These are phyloP conservation scores for Tanytarsus gracilentus DNA, from an alignment of 2,888 invertebrate species.

Conservation along the genomic window DNA sequence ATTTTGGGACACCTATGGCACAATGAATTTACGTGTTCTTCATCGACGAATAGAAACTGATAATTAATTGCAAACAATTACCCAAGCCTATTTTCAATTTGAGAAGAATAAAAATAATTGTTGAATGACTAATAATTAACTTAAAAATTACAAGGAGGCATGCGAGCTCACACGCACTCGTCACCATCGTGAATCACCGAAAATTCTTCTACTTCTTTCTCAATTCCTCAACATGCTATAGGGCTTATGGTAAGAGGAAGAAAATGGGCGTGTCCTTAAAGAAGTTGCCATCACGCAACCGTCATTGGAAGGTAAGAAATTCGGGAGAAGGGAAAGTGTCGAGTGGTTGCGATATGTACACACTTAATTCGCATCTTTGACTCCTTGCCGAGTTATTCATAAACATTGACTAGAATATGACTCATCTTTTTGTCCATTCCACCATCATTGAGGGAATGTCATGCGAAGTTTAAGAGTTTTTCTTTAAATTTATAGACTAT, in stretches of 20 bases:
- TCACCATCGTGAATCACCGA: not conserved
- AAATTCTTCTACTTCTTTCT: not conserved
- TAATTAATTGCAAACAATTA: constrained; percentile 17
- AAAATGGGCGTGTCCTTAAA: not conserved
- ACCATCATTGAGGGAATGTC: not conserved
- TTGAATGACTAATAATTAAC: too few species aligned
- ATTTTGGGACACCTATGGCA: not conserved
- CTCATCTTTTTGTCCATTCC: not conserved
- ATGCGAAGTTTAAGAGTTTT: not conserved
- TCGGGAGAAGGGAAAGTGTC: not conserved
- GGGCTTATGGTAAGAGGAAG: too few species aligned
- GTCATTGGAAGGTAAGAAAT: constrained; percentile 12
- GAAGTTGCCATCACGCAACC: constrained; percentile 13
- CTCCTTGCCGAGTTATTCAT: not conserved
- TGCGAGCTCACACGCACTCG: not conserved
- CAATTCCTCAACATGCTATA: too few species aligned
- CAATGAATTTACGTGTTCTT: constrained; percentile 12
- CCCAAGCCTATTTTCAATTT: not conserved
- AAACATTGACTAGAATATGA: constrained; percentile 4
- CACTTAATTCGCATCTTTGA: not conserved
- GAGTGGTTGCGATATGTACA: not conserved
- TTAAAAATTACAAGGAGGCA: too few species aligned
- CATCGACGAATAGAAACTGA: too few species aligned
- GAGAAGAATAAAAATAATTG: too few species aligned
- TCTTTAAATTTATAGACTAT: too few species aligned